Percentiles rank a stretch among this genome's conserved stretches.
These are phyloP conservation scores for Drosophila quadrilineata DNA, from an alignment of 1,140 invertebrate genomes.

Conservation along the genomic window DNA sequence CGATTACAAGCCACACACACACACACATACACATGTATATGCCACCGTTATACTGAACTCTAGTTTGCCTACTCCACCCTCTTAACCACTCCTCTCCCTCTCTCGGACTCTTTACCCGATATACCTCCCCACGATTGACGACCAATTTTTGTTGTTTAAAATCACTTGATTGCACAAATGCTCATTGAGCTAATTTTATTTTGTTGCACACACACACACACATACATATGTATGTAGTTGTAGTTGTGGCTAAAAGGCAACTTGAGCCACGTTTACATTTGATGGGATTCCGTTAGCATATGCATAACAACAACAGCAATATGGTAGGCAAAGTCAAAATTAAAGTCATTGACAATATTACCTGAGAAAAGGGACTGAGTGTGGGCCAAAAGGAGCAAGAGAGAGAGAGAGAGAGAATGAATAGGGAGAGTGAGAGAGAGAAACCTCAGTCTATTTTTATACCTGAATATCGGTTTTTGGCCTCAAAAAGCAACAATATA, in stretches of 20 bases:
- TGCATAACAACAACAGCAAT: conserved; percentile 22
- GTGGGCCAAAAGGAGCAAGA: too few species aligned
- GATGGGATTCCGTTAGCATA: conserved; percentile 68
- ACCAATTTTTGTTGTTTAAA: conserved; percentile 65
- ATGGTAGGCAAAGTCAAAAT: conserved; percentile 31
- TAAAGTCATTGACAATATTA: too few species aligned
- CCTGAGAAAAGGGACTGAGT: too few species aligned
- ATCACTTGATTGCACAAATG: conserved; percentile 80
- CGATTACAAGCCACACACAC: conserved; percentile 24
- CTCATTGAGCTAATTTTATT: conserved; percentile 79
- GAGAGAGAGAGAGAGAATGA: too few species aligned
- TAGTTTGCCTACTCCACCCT: not conserved
- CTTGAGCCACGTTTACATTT: conserved; percentile 67
- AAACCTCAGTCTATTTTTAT: too few species aligned
- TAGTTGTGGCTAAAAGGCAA: conserved; percentile 12
- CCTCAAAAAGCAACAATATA: conserved; percentile 40
- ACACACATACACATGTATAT: too few species aligned
- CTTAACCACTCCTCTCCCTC: not conserved
- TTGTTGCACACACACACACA: conserved; percentile 33
- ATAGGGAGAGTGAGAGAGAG: too few species aligned
- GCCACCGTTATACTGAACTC: too few species aligned
- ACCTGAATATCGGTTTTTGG: too few species aligned
- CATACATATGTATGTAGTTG: not conserved
- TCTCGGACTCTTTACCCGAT: too few species aligned
- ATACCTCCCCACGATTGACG: too few species aligned